Percentiles rank a stretch among this genome's conserved stretches.
Evolutionary conservation across 2,113 vertebrate species (phyloP).

Genomic region (Gallinago media): DNA sequence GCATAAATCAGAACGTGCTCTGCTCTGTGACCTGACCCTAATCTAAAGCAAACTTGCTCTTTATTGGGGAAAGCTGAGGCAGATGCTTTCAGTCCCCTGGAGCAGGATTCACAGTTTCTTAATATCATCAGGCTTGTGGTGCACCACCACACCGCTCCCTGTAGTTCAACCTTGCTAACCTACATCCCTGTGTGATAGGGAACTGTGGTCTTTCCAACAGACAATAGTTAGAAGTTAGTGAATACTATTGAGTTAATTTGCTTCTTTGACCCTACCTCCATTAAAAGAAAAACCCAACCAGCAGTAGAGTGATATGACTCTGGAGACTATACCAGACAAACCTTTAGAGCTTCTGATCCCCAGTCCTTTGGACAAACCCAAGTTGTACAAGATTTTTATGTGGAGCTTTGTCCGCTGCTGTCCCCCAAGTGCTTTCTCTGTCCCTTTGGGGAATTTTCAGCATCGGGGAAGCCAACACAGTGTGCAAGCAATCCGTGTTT

Average conservation of each 20-base stretch:
- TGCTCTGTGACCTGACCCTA: neutral
- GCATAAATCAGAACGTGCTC: neutral
- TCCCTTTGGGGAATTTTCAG: neutral
- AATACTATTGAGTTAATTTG: neutral
- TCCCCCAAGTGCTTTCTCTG: neutral
- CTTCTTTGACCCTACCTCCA: neutral
- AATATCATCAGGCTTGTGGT: neutral
- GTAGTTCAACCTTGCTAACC: neutral
- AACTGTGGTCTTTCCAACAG: neutral
- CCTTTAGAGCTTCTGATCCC: neutral
- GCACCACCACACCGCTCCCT: neutral
- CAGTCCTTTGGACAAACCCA: neutral
- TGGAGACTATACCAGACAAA: neutral
- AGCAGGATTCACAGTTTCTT: neutral
- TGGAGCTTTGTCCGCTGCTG: neutral
- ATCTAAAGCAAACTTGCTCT: neutral
- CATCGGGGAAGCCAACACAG: neutral
- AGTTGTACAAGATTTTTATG: accelerated
- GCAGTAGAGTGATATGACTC: neutral
- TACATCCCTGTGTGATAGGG: neutral
- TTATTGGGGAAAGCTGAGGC: neutral
- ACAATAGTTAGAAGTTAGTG: neutral
- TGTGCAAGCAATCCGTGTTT: accelerated
- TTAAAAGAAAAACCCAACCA: too few species aligned
- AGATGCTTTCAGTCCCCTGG: neutral